Base-by-base conservation (phyloP, 1,140 invertebrate genomes). In the Lordiphosa collinella region DNA sequence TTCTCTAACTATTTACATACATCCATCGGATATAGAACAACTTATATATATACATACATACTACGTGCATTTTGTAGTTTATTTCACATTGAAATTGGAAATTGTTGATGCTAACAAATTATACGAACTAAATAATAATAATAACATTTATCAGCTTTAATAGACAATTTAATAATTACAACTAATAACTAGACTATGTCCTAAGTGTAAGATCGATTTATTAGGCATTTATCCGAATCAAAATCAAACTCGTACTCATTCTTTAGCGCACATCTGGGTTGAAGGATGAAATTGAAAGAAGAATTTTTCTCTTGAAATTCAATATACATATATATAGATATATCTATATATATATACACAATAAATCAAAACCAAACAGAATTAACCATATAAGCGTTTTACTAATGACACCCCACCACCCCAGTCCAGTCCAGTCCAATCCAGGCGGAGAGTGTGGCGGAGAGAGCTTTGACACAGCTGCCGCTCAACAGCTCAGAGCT, bases 111-210 rank as follows among this genome's bases (percentile, higher is more conserved):
- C 74, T 61, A 80, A 75, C 50, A 75, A 80, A 80, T 79, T 79
- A 80, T 79, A 79, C 69, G 65, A 75, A 66, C 75, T 67, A 8
- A 29, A 29, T 8, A 29, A 29, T 29, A 29, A 29, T 25, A 67
- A 82, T 66, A 63, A 80, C 76, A 82, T 82, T 76, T 82, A 82
- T 84, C 78, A 82, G 76, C 76, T 82, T 82, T 82, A 82, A 82
- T 82, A 76, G 71, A 82, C 71, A 82, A 76, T 76, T 78, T 72
- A 82, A 76, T 71, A 56, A 57, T 67, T 60, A 68, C 44, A 50
- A 43, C 50, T 57, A 73, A 68, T 69, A 69, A 61, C 34, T 59
- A 75, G 46, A 56, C 67, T 74, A 67, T 73, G 48, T 34, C 46
- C 18, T 11, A 46, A 46, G 51, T 69, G 53, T 44, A 53, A 43